Percentiles rank a stretch among this genome's conserved stretches.
These are phyloP conservation scores for Misgurnus anguillicaudatus DNA, from an alignment of 2,113 vertebrate species.

Conservation along the genomic window DNA sequence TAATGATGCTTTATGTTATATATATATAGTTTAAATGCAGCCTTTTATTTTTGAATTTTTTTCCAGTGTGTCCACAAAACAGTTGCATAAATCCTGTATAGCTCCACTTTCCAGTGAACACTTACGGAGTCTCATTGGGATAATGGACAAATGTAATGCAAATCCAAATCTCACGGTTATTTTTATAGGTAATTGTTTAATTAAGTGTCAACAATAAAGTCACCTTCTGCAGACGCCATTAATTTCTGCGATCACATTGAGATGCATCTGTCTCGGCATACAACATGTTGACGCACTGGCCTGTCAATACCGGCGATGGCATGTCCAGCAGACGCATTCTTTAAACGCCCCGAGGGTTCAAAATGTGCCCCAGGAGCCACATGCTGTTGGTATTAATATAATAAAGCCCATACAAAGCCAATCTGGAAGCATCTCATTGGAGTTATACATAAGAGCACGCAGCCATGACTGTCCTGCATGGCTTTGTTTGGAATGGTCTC, in stretches of 20 bases:
- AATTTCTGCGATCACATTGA: background rate
- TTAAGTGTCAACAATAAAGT: background rate
- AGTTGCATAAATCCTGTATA: too few relatives aligned
- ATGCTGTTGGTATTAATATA: constrained; percentile 54
- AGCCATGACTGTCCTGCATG: constrained; percentile 47
- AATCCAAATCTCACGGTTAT: too few relatives aligned
- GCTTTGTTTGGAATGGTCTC: constrained; percentile 51
- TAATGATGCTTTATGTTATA: background rate
- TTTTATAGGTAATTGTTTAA: background rate
- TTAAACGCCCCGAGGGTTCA: constrained; percentile 8
- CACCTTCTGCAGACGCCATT: background rate
- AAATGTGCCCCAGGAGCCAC: constrained; percentile 25
- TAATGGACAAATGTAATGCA: too few relatives aligned
- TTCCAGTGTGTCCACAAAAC: too few relatives aligned
- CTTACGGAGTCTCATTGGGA: too few relatives aligned
- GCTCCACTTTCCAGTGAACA: too few relatives aligned
- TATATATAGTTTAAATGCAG: background rate
- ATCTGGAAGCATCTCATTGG: constrained; percentile 53
- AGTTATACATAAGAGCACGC: constrained; percentile 39
- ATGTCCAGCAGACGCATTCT: constrained; percentile 32
- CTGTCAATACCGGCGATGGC: background rate
- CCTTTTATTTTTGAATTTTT: too few relatives aligned
- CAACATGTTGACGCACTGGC: background rate
- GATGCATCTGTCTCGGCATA: constrained; percentile 3
- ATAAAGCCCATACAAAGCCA: constrained; percentile 59